Evolutionary conservation across 2,113 vertebrate genomes (phyloP).

Genomic region (Machaerirhynchus nigripectus): DNA sequence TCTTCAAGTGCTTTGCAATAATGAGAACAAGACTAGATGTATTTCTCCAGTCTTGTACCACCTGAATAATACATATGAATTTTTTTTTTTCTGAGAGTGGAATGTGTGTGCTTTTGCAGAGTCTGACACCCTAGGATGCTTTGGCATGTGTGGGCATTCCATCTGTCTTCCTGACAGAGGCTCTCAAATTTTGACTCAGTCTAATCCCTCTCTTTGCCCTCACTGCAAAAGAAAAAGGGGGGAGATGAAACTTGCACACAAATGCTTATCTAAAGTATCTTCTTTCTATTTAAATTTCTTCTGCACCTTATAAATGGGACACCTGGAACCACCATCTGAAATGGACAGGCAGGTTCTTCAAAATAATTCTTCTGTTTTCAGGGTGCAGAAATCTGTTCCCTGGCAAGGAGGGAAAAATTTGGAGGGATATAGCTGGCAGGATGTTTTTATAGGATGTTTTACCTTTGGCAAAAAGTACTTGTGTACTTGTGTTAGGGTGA

Average conservation of each 20-base stretch:
- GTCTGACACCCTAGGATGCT: neutral
- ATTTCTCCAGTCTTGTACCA: neutral
- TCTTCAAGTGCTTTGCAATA: neutral
- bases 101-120: neutral
- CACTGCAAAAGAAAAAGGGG: neutral
- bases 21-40: neutral
- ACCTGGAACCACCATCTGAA: neutral
- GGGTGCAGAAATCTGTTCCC: neutral
- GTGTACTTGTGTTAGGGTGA: neutral
- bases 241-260: neutral
- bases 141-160: neutral
- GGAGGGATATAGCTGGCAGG: neutral
- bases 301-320: neutral
- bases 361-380: neutral
- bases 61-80: neutral
- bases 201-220: neutral
- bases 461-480: neutral
- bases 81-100: neutral
- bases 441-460: neutral
- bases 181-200: neutral
- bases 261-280: neutral
- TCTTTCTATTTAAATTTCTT: neutral
- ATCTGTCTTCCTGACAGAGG: neutral
- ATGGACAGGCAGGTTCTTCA: neutral
- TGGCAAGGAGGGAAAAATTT: neutral